These are phyloP conservation scores for Tragelaphus eurycerus DNA, from an alignment of 2,797 vertebrate genomes.

Conservation along the genomic window DNA sequence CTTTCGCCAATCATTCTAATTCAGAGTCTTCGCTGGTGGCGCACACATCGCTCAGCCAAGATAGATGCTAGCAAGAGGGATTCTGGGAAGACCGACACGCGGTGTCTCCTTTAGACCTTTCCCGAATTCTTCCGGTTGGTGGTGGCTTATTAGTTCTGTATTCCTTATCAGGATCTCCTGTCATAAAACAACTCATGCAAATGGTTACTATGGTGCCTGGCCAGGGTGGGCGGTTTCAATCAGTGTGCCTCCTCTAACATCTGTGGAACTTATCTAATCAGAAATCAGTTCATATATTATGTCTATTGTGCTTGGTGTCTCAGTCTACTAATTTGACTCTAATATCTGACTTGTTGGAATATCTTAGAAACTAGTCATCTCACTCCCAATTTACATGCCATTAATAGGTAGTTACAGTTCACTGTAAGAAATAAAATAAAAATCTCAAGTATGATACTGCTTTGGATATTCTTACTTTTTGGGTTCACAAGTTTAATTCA, in stretches of 20 bases:
- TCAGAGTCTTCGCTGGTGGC: too few species aligned
- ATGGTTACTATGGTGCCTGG: too few species aligned
- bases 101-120: too few species aligned
- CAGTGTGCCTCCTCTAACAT: too few species aligned
- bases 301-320: neutral
- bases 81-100: accelerated
- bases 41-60: accelerated
- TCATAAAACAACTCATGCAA: too few species aligned
- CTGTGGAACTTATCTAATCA: neutral
- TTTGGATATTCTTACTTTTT: neutral
- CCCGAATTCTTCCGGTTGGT: too few species aligned
- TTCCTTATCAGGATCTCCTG: too few species aligned
- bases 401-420: neutral
- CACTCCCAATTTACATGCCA: neutral
- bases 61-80: too few species aligned
- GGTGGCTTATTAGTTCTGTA: too few species aligned
- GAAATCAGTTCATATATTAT: neutral
- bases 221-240: too few species aligned
- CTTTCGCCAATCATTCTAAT: too few species aligned
- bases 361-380: neutral
- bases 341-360: neutral
- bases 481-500: neutral
- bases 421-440: neutral
- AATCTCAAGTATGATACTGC: neutral
- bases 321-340: neutral